Evolutionary conservation across 2,888 invertebrate species (phyloP), one percentile per base, ranked within the genome.

Genomic region (Bibio marci): DNA sequence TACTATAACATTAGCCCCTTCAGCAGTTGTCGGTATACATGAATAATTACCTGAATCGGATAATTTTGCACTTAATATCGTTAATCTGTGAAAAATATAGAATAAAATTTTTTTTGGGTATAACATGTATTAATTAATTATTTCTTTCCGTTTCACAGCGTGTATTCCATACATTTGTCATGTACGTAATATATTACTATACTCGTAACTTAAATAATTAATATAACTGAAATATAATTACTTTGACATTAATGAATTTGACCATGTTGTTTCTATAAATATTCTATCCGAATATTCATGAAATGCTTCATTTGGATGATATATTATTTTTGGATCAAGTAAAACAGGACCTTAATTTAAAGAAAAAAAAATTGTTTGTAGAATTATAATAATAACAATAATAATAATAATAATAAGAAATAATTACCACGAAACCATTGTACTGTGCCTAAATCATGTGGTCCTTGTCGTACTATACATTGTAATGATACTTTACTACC

Each of bases 31-130:
- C 11, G 87, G 86, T 44, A 80, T 78, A 59, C 87, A 88, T 56
- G 85, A 85, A 62, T 87, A 87, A 65, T 87, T 87, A 42, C 87
- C 87, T 40, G 83, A 82, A 64, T 87, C 86, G 35, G 73, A 68
- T 37, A 76, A 72, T 52, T 75, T 70, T 37, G 80, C 76, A 58
- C 75, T 75, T 49, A 75, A 73, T 51, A 85, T 82, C 47, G 72
- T 76, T 53, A 85, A 65, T 52, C 77, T 65, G 8, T 25, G 30
- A 17, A 12, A 37, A 22, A 34, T 13, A 37, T n/a, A 17, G 14
- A 19, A 38, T 28, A 27, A 17, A 28, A n/a, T 27, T n/a, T n/a
- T n/a, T n/a, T n/a, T n/a, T n/a, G n/a, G n/a, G n/a, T n/a, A n/a
- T n/a, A n/a, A n/a, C n/a, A n/a, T n/a, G n/a, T n/a, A n/a, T n/a